These are phyloP conservation scores for Odocoileus virginianus DNA, from an alignment of 2,113 vertebrate genomes.

Conservation along the genomic window DNA sequence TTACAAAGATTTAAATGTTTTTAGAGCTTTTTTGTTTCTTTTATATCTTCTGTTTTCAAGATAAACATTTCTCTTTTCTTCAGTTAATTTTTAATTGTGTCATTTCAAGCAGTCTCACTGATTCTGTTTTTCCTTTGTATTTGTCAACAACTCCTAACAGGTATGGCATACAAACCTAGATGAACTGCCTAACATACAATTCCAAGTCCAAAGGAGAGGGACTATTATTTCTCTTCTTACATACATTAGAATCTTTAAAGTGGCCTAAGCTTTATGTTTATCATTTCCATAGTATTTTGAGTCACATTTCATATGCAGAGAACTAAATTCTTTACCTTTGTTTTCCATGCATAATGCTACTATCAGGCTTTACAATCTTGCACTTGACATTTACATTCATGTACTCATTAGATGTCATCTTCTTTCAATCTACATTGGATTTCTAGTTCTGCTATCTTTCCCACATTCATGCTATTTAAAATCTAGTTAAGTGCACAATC, in stretches of 20 bases:
- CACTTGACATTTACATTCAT: neutral
- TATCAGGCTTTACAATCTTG: neutral
- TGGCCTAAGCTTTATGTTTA: neutral
- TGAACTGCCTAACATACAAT: neutral
- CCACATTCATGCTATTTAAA: neutral
- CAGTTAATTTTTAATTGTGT: neutral
- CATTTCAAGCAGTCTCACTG: neutral
- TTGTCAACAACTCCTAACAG: neutral
- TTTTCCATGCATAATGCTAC: neutral
- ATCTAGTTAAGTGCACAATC: neutral
- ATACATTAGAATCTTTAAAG: neutral
- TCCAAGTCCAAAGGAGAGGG: neutral
- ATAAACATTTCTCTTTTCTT: neutral
- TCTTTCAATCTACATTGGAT: neutral
- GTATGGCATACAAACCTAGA: neutral
- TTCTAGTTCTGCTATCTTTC: neutral
- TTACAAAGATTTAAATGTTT: neutral
- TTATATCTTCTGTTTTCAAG: neutral
- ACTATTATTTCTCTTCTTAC: neutral
- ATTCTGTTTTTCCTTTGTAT: neutral
- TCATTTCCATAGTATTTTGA: neutral
- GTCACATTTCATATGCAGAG: neutral
- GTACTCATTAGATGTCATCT: neutral
- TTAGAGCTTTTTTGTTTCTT: neutral
- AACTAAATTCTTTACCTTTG: neutral